Evolutionary conservation across 2,888 invertebrate species (phyloP), one percentile per base, ranked within the genome.

Genomic region (Panzeria rudis): DNA sequence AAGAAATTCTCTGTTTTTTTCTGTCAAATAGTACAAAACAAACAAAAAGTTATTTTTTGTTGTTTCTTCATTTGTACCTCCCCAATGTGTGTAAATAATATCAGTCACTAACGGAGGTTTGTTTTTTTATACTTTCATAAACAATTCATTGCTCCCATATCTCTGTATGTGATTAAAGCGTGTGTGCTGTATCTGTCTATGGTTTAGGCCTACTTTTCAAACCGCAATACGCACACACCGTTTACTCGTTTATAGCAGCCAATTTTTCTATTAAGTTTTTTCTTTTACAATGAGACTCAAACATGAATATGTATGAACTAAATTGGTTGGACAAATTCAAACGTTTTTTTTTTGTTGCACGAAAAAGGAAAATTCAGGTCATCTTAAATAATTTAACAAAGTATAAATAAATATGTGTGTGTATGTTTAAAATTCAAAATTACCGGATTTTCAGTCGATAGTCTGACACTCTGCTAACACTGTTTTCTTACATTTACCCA

Each of bases 331-430:
- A 61, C 64, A 73, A 20, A 73, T 50, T 56, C 13, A 76, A 47
- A 47, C 8, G 23, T 15, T 50, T 54, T 47, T 47, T 23, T 56
- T 52, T 52, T 29, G 47, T 35, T 69, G 68, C 54, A 69, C 35
- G 50, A 59, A 80, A 64, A 56, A 71, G 20, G 20, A 79, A 71
- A 80, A 84, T 76, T 50, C 80, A 84, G 84, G 80, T 77, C 84
- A 84, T 84, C 72, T 77, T 72, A 77, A 76, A 76, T 80, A 59
- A 71, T 79, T 52, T 47, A n/a, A 61, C 50, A 52, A 52, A 75
- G 20, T 44, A 61, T 47, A 25, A 9, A 9, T 50, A 61, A 20
- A 32, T 17, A 41, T 7, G 3, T 23, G 23, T 15, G 23, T 25
- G n/a, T 29, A 25, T n/a, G 15, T 41, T 62, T 44, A 23, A 72